Percentiles rank a stretch among this genome's conserved stretches.
Conservation (phyloP, 2,888 invertebrate species). For the Dascillus cervinus region DNA sequence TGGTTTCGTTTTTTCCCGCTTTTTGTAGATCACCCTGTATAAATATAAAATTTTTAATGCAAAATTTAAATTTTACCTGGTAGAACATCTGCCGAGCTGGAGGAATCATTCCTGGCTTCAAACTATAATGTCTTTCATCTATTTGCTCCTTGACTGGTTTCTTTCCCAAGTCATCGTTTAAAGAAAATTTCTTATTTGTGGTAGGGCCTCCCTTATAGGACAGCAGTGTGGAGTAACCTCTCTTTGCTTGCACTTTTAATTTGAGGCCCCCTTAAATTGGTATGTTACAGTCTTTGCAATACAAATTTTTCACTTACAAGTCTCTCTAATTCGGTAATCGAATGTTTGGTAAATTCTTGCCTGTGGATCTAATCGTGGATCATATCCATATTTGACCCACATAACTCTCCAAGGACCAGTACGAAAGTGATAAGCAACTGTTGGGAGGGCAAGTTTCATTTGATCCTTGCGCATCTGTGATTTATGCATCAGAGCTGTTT, state of each 20-base stretch:
- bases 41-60: conserved; percentile 1
- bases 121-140: conserved; percentile 49
- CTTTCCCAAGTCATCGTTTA: conserved; percentile 23
- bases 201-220: conserved; percentile 38
- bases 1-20: no score
- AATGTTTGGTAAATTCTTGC: conserved; percentile 82
- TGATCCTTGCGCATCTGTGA: conserved; percentile 55
- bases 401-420: conserved; percentile 90
- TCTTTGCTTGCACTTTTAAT: conserved; percentile 45
- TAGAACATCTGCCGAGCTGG: conserved; percentile 83
- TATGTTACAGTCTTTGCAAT: no score
- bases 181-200: conserved; percentile 15
- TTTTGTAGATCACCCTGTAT: no score
- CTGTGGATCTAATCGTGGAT: conserved; percentile 73
- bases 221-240: conserved; percentile 39
- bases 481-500: conserved; percentile 61
- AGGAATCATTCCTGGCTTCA: conserved; percentile 67
- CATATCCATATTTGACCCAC: conserved; percentile 88
- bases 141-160: conserved; percentile 13
- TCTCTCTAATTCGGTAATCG: conserved; percentile 70
- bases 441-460: conserved; percentile 72
- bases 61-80: conserved; percentile 50
- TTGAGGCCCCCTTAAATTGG: no score
- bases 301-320: no score
- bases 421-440: conserved; percentile 75